Percentiles rank a stretch among this genome's conserved stretches.
Conservation (phyloP, 2,888 invertebrate genomes). For the Dasysyrphus tricinctus region DNA sequence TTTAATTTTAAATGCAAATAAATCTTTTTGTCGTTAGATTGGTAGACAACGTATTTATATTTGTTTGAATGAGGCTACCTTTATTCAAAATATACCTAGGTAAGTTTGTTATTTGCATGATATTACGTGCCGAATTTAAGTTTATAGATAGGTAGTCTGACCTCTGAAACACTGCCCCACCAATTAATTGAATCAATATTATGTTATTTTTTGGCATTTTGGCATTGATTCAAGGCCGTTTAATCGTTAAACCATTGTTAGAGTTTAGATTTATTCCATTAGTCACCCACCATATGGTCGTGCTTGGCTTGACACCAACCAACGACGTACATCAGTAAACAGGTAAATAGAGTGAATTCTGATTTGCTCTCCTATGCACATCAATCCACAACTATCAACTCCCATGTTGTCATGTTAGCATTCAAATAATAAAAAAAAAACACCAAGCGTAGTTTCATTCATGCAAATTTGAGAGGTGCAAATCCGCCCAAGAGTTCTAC, state of each 20-base stretch:
- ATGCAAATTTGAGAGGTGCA: constrained; percentile 5
- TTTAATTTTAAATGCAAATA: too few relatives aligned
- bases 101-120: neutral
- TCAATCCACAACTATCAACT: neutral
- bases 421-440: neutral
- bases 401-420: neutral
- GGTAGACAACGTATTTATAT: too few relatives aligned
- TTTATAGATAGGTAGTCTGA: neutral
- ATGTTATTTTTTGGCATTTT: constrained; percentile 5
- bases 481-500: neutral
- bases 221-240: constrained; percentile 14
- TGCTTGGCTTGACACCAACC: constrained; percentile 15
- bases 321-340: neutral
- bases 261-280: neutral
- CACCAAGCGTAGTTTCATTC: constrained; percentile 15
- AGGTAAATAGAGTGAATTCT: constrained; percentile 10
- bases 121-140: neutral
- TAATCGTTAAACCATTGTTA: neutral
- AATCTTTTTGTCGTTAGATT: too few relatives aligned
- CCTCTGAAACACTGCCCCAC: neutral
- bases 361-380: neutral
- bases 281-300: constrained; percentile 54
- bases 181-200: neutral
- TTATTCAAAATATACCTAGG: neutral
- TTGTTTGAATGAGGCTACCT: neutral